These are phyloP conservation scores for Miltochrista miniata DNA, from an alignment of 2,888 invertebrate species.

Conservation along the genomic window DNA sequence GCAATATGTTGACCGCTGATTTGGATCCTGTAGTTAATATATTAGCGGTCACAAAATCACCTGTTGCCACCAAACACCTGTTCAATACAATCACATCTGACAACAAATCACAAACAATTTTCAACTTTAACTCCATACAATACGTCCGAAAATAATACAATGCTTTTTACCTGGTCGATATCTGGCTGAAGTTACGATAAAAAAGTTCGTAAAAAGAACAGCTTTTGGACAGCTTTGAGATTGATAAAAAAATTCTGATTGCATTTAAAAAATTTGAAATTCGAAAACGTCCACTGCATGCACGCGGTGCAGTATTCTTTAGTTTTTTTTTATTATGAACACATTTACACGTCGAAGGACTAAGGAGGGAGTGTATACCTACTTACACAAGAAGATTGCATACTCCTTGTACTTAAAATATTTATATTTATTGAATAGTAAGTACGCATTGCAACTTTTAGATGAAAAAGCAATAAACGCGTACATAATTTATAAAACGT, in stretches of 20 bases:
- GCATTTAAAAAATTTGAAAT: constrained; percentile 21
- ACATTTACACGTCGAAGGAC: too few relatives aligned
- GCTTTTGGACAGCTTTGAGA: constrained; percentile 54
- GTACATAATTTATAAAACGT: too few relatives aligned
- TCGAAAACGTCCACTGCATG: constrained; percentile 24
- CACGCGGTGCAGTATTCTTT: constrained; percentile 1
- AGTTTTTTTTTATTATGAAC: too few relatives aligned
- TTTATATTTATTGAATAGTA: too few relatives aligned
- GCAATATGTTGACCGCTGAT: constrained; percentile 71
- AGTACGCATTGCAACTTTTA: too few relatives aligned
- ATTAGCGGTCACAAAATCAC: constrained; percentile 79
- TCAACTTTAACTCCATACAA: constrained; percentile 13
- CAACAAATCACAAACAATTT: constrained; percentile 36
- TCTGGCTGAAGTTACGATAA: constrained; percentile 60
- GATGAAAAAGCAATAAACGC: too few relatives aligned
- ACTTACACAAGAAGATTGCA: too few relatives aligned
- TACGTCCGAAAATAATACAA: constrained; percentile 31
- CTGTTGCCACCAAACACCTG: constrained; percentile 77
- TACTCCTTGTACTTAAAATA: too few relatives aligned
- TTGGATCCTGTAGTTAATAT: constrained; percentile 73
- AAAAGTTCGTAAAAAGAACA: constrained; percentile 38
- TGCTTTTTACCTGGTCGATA: constrained; percentile 43
- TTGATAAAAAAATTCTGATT: constrained; percentile 39
- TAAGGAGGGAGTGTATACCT: too few relatives aligned
- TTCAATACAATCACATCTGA: constrained; percentile 79